Evolutionary conservation across 2,797 vertebrate species (phyloP).

Genomic region (Menidia menidia): DNA sequence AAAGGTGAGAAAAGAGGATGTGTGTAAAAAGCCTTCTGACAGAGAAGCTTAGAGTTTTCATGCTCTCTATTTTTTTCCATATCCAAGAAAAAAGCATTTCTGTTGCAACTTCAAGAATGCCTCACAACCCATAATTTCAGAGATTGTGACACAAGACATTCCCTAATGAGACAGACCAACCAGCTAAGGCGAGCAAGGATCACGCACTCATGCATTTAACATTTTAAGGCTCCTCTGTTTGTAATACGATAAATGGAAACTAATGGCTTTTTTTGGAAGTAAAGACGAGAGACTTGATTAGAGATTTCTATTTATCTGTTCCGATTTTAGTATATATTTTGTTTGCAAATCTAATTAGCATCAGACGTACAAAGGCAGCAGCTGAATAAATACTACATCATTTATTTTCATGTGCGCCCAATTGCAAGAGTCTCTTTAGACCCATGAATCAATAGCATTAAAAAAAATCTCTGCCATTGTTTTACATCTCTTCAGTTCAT

Average conservation of each 20-base stretch:
- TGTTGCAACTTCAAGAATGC: not conserved
- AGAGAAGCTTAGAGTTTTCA: not conserved
- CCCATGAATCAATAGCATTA: slow-evolving; percentile 6
- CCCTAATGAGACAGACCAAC: not conserved
- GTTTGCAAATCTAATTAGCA: slow-evolving; percentile 32
- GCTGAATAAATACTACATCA: slow-evolving; percentile 21
- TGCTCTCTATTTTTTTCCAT: not conserved
- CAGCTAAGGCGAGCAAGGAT: not conserved
- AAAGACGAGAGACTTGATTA: not conserved
- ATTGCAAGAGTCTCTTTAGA: slow-evolving; percentile 15
- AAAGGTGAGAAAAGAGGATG: slow-evolving; percentile 85
- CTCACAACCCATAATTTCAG: not conserved
- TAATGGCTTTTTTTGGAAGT: not conserved
- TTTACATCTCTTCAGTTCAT: not conserved
- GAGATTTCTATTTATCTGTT: slow-evolving; percentile 7
- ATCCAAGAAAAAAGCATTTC: not conserved
- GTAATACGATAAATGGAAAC: not conserved
- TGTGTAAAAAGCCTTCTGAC: not conserved
- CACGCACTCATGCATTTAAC: not conserved
- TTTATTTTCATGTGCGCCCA: slow-evolving; percentile 11
- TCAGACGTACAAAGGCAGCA: slow-evolving; percentile 19
- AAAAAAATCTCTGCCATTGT: not conserved
- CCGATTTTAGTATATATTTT: slow-evolving; percentile 4
- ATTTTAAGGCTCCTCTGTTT: not conserved
- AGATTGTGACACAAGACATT: not conserved